Evolutionary conservation across 2,113 vertebrate species (phyloP).

Genomic region (Desmodus rotundus): DNA sequence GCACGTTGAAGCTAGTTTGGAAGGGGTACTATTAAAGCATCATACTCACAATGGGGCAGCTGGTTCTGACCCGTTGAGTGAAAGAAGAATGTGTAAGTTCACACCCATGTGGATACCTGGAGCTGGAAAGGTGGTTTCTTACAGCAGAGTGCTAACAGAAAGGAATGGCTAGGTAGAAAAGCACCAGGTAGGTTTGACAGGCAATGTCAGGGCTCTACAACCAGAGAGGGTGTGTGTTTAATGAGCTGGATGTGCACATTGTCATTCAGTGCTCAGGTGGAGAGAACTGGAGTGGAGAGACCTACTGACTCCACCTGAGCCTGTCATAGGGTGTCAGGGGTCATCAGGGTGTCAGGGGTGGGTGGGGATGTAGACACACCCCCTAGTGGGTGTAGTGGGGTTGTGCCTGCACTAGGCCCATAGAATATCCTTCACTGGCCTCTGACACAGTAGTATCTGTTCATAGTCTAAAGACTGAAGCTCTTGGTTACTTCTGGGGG

Average conservation of each 20-base stretch:
- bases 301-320: not conserved
- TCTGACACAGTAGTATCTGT: not conserved
- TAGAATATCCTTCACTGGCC: not conserved
- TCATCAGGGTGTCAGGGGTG: not conserved
- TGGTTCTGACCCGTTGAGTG: not conserved
- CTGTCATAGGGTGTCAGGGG: not conserved
- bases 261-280: not conserved
- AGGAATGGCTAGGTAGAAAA: not conserved
- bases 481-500: not conserved
- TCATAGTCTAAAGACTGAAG: not conserved
- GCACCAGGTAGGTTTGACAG: not conserved
- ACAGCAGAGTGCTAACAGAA: not conserved
- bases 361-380: not conserved
- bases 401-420: not conserved
- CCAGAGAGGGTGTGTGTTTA: too few relatives aligned
- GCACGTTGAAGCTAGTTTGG: not conserved
- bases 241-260: not conserved
- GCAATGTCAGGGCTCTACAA: not conserved
- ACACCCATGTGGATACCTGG: rapidly evolving
- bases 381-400: not conserved
- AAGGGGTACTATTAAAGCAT: not conserved
- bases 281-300: not conserved
- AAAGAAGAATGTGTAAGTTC: not conserved
- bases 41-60: not conserved
- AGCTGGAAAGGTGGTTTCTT: not conserved